Conservation (phyloP, 2,888 invertebrate species). For the Ophion slaviceki region DNA sequence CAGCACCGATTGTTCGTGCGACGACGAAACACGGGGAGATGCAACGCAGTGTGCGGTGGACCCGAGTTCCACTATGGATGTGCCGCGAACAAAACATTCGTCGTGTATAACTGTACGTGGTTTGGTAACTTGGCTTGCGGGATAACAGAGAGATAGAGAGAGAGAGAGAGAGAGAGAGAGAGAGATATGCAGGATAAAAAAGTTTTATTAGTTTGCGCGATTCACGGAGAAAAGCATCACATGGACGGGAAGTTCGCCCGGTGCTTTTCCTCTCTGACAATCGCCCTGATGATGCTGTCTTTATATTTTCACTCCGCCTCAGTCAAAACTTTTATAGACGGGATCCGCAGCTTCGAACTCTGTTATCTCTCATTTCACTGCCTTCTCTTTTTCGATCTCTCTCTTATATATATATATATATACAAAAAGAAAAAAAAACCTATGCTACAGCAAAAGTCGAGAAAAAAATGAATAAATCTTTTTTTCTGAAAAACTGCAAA, state of each 20-base stretch:
- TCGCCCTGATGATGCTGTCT: slow-evolving; percentile 33
- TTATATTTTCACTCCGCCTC: slow-evolving; percentile 37
- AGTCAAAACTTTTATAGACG: slow-evolving; percentile 33
- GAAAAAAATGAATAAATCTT: no score
- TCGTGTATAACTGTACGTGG: no score
- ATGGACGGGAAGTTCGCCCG: slow-evolving; percentile 23
- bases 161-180: neutral
- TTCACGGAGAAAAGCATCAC: slow-evolving; percentile 13
- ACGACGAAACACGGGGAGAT: neutral
- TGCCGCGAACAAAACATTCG: no score
- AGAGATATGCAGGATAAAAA: slow-evolving; percentile 11
- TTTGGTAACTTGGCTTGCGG: neutral
- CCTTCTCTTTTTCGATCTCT: neutral
- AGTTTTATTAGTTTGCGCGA: slow-evolving; percentile 44
- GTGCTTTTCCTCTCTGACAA: slow-evolving; percentile 45
- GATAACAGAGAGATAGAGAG: neutral
- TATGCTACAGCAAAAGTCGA: no score
- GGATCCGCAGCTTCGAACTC: neutral
- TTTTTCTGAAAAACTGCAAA: no score
- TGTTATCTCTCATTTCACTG: neutral
- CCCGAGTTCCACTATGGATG: neutral
- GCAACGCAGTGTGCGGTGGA: neutral
- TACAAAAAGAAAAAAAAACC: no score
- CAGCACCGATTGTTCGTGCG: neutral
- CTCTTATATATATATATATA: neutral